Conservation (phyloP, 2,888 invertebrate genomes). For the Dryocosmus kuriphilus region DNA sequence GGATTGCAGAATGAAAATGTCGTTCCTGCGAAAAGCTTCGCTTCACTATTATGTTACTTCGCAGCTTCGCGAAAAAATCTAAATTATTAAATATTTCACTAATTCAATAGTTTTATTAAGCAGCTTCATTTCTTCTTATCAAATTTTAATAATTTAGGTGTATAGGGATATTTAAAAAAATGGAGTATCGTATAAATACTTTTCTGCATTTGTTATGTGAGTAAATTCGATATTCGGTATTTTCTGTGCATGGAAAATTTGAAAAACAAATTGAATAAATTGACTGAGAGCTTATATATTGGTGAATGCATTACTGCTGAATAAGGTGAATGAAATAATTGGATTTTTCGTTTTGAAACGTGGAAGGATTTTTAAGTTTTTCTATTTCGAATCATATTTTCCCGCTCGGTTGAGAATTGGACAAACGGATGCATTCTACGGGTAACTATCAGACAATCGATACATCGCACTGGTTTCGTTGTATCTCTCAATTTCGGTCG, state of each 20-base stretch:
- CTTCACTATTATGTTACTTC: conserved; percentile 2
- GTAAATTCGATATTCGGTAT: neutral
- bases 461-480: conserved; percentile 71
- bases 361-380: conserved; percentile 15
- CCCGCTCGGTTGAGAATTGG: conserved; percentile 52
- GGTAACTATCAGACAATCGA: conserved; percentile 74
- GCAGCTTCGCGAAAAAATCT: neutral
- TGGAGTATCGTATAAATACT: neutral
- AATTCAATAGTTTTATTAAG: too few species aligned
- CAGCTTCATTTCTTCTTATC: too few species aligned
- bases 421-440: conserved; percentile 68
- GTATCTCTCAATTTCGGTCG: conserved; percentile 74
- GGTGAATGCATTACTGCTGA: neutral
- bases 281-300: neutral
- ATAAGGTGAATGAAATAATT: conserved; percentile 26
- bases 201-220: neutral
- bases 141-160: too few species aligned
- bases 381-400: conserved; percentile 51
- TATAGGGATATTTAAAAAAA: neutral
- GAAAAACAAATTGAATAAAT: conserved; percentile 13
- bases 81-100: too few species aligned
- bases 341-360: conserved; percentile 19
- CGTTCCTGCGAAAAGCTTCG: conserved; percentile 49
- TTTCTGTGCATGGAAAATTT: neutral
- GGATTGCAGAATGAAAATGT: conserved; percentile 70